Evolutionary conservation across 2,797 vertebrate species (phyloP).

Genomic region (Enteromius viviparus): DNA sequence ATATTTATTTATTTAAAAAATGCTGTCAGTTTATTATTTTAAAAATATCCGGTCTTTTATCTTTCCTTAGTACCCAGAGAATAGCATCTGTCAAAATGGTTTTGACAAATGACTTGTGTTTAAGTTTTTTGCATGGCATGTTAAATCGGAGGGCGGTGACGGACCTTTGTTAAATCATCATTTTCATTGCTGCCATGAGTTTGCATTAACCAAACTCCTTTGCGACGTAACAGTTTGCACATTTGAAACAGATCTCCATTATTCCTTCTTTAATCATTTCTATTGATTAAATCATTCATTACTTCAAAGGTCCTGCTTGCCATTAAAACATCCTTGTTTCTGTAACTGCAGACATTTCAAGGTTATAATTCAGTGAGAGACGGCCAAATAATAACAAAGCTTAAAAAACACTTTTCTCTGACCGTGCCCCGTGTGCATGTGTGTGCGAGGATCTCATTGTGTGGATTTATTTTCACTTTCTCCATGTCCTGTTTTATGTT

Average conservation of each 20-base stretch:
- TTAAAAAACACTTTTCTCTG: constrained; percentile 52
- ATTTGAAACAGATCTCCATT: constrained; percentile 55
- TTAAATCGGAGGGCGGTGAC: constrained; percentile 44
- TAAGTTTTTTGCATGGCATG: constrained; percentile 47
- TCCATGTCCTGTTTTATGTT: constrained; percentile 63
- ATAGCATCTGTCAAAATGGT: constrained; percentile 14
- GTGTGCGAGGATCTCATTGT: constrained; percentile 53
- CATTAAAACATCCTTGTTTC: constrained; percentile 41
- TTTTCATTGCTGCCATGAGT: constrained; percentile 37
- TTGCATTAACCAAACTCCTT: constrained; percentile 29
- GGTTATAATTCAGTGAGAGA: constrained; percentile 56
- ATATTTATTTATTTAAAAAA: not conserved
- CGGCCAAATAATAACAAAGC: constrained; percentile 57
- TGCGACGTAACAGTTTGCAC: constrained; percentile 47
- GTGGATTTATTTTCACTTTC: constrained; percentile 63
- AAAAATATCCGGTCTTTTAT: not conserved
- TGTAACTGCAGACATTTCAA: constrained; percentile 51
- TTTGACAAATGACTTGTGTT: constrained; percentile 30
- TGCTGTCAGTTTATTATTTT: not conserved
- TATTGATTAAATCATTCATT: constrained; percentile 61
- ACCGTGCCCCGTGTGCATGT: constrained; percentile 34
- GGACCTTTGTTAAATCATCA: constrained; percentile 40
- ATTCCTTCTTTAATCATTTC: constrained; percentile 51
- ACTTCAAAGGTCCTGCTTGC: constrained; percentile 24
- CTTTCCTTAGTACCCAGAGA: not conserved